Percentiles rank a stretch among this genome's conserved stretches.
Evolutionary conservation across 2,888 invertebrate genomes (phyloP).

Genomic region (Mesorhabditis belari): DNA sequence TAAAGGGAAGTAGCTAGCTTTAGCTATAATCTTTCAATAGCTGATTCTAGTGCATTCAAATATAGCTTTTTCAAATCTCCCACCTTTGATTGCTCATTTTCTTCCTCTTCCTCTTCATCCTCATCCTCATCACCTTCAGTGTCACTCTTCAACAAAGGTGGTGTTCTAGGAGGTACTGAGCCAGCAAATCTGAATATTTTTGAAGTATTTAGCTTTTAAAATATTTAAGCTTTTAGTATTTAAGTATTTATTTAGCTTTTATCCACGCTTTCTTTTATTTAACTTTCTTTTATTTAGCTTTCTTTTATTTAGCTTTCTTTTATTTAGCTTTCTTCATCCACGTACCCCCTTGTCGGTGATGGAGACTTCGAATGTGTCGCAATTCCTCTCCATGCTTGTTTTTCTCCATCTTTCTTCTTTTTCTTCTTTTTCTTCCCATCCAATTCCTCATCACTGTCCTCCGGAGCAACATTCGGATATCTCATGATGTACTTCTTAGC

Average conservation of each 20-base stretch:
- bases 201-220: too few relatives aligned
- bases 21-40: too few relatives aligned
- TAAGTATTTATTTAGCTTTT: too few relatives aligned
- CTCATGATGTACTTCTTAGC: conserved; percentile 39
- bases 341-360: not conserved
- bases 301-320: too few relatives aligned
- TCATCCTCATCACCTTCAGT: conserved; percentile 39
- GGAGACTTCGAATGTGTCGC: conserved; percentile 3
- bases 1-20: too few relatives aligned
- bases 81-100: conserved; percentile 18
- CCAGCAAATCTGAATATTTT: conserved; percentile 33
- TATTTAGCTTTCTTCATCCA: not conserved
- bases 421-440: conserved; percentile 15
- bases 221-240: too few relatives aligned
- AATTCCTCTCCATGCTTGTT: conserved; percentile 4
- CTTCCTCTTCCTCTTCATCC: conserved; percentile 41
- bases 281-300: too few relatives aligned
- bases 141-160: conserved; percentile 29
- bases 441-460: conserved; percentile 11
- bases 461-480: conserved; percentile 25
- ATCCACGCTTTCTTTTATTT: not conserved
- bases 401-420: conserved; percentile 3
- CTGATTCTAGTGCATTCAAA: too few relatives aligned
- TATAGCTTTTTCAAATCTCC: too few relatives aligned
- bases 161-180: conserved; percentile 38